Percentiles rank a stretch among this genome's conserved stretches.
phyloP scores from a whole-genome alignment of 1,140 invertebrate genomes.

The Caenorhabditis briggsae region DNA sequence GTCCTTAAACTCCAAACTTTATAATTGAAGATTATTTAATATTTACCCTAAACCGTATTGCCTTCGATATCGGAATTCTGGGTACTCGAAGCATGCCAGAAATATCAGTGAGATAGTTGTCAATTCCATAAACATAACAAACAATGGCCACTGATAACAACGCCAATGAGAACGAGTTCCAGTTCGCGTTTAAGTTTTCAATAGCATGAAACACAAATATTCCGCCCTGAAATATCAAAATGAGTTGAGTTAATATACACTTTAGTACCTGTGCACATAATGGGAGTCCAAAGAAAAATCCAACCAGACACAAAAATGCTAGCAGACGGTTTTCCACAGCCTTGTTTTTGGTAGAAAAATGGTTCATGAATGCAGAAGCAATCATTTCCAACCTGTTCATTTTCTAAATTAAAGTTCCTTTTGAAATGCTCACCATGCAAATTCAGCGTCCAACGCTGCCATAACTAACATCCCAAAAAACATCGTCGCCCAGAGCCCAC shows the following conservation, averaged over 20 bases:
- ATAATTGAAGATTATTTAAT: not conserved
- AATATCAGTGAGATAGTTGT: constrained; percentile 76
- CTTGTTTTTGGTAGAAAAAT: constrained; percentile 72
- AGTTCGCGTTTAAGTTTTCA: constrained; percentile 76
- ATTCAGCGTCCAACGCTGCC: constrained; percentile 75
- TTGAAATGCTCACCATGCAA: constrained; percentile 59
- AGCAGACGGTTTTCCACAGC: constrained; percentile 70
- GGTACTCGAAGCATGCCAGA: constrained; percentile 70
- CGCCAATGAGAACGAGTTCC: constrained; percentile 75
- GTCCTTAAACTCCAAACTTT: constrained; percentile 13
- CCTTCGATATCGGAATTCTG: constrained; percentile 10
- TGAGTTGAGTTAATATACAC: not conserved
- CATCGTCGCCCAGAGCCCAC: constrained; percentile 72
- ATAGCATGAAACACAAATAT: constrained; percentile 77
- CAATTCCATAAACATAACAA: constrained; percentile 74
- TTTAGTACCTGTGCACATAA: constrained; percentile 68
- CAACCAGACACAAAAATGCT: constrained; percentile 69
- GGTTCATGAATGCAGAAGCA: constrained; percentile 75
- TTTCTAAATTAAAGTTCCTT: not conserved
- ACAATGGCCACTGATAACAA: constrained; percentile 71
- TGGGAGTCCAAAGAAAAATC: constrained; percentile 72
- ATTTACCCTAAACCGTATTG: constrained; percentile 34
- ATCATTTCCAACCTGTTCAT: constrained; percentile 75
- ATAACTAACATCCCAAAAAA: constrained; percentile 75
- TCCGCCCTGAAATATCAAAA: constrained; percentile 68